Evolutionary conservation across 2,797 vertebrate species (phyloP).

Genomic region (Rhinoraja longicauda): DNA sequence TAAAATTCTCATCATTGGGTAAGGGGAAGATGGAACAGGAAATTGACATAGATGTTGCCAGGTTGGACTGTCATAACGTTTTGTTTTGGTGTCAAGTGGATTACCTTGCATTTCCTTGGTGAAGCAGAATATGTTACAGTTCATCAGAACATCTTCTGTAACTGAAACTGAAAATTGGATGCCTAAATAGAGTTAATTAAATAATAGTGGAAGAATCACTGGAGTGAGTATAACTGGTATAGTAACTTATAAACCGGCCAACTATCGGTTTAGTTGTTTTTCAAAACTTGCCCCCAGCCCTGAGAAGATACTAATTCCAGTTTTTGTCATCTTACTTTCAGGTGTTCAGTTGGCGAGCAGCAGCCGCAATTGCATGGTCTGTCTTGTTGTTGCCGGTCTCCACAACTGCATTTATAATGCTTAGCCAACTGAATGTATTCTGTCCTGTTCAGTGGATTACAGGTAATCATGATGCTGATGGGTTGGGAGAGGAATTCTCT

Average conservation of each 20-base stretch:
- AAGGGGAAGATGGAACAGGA: no score
- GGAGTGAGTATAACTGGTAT: background rate
- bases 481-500: background rate
- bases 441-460: constrained; percentile 77
- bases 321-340: constrained; percentile 47
- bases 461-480: constrained; percentile 55
- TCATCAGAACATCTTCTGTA: no score
- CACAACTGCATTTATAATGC: constrained; percentile 66
- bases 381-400: constrained; percentile 73
- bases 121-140: no score
- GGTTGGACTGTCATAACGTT: no score
- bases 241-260: no score
- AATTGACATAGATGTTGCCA: no score
- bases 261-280: background rate
- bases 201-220: background rate
- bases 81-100: no score
- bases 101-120: no score
- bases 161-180: no score
- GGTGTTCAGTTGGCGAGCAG: constrained; percentile 82
- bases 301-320: background rate
- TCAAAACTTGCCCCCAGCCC: background rate
- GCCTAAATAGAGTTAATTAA: no score
- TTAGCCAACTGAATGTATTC: constrained; percentile 70
- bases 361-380: constrained; percentile 77
- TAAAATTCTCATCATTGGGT: no score